phyloP scores from a whole-genome alignment of 2,888 invertebrate species.

The Uropetala carovei region DNA sequence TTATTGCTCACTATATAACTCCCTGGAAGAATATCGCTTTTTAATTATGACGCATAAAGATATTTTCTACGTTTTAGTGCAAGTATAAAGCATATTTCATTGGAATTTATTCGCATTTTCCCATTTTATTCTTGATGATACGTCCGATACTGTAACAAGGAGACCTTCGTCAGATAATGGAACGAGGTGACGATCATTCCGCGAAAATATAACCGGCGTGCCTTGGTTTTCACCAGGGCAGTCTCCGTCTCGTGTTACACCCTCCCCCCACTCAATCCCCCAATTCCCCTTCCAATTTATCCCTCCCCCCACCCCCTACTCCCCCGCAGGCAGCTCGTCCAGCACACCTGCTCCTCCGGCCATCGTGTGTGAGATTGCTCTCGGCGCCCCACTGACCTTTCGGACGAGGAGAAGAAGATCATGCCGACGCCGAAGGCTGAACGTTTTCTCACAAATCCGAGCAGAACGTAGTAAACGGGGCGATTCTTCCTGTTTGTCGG shows the following conservation, averaged over 20 bases:
- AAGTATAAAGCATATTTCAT: no score
- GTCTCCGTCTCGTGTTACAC: not conserved
- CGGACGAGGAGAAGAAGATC: not conserved
- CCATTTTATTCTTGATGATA: no score
- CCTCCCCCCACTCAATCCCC: not conserved
- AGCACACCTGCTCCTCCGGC: not conserved
- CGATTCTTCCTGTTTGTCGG: not conserved
- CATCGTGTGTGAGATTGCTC: not conserved
- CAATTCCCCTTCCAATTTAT: not conserved
- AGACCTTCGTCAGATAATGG: no score
- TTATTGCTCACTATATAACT: no score
- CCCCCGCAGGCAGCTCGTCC: not conserved
- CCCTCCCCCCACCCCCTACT: not conserved
- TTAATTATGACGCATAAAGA: no score
- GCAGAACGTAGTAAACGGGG: not conserved
- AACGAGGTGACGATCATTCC: no score
- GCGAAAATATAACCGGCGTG: not conserved
- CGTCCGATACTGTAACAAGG: no score
- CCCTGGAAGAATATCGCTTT: no score
- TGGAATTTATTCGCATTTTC: no score
- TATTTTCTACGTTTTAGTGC: no score
- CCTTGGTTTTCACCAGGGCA: not conserved
- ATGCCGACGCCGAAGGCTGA: not conserved
- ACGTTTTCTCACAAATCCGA: not conserved
- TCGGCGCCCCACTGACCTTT: not conserved